A percentile compares a stretch with the other conserved stretches of the same genome.
Evolutionary conservation across 2,888 invertebrate genomes (phyloP).

Genomic region (Drosophila borborema): DNA sequence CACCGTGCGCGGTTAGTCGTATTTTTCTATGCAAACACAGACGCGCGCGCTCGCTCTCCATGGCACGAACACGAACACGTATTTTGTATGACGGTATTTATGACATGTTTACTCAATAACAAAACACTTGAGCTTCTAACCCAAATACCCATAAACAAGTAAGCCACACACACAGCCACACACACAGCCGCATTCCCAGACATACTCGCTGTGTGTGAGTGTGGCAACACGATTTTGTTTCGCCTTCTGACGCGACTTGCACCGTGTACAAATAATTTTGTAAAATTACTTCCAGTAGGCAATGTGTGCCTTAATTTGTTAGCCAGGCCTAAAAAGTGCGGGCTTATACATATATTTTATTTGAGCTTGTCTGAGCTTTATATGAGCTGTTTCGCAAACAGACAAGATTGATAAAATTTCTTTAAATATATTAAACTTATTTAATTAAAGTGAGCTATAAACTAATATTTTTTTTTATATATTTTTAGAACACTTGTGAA

Average conservation of each 20-base stretch:
- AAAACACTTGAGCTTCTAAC: conserved; percentile 75
- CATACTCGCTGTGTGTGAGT: background rate
- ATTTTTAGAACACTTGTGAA: background rate
- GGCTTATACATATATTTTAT: background rate
- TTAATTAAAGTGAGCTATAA: background rate
- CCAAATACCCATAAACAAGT: conserved; percentile 74
- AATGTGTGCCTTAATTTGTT: conserved; percentile 42
- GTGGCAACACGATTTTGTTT: conserved; percentile 30
- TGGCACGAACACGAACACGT: conserved; percentile 67
- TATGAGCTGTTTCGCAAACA: background rate
- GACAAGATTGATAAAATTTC: too few relatives aligned
- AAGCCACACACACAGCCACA: conserved; percentile 44
- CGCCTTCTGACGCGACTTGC: conserved; percentile 22
- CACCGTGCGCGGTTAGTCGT: conserved; percentile 46
- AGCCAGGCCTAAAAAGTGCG: conserved; percentile 9
- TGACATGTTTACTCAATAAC: conserved; percentile 75
- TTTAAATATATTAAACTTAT: background rate
- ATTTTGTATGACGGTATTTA: conserved; percentile 73
- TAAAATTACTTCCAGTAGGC: conserved; percentile 38
- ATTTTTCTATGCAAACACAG: conserved; percentile 66
- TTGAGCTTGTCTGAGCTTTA: background rate
- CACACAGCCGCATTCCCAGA: background rate
- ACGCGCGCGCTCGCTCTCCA: conserved; percentile 27
- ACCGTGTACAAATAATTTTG: conserved; percentile 36
- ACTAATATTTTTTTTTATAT: background rate